A percentile compares a stretch with the other conserved stretches of the same genome.
Evolutionary conservation across 2,113 vertebrate genomes (phyloP).

Genomic region (Xyrauchen texanus): DNA sequence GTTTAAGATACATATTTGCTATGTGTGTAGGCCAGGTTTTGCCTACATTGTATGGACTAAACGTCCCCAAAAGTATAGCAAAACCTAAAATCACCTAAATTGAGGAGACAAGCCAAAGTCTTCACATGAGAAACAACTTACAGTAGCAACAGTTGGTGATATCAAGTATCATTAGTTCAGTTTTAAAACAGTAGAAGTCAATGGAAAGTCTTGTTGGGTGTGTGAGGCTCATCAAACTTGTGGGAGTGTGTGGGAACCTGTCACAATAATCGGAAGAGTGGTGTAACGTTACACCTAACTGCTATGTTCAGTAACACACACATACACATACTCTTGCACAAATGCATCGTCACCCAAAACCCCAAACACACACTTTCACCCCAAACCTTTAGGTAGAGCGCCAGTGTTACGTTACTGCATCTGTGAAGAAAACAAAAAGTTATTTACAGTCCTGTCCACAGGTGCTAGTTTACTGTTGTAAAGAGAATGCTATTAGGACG

Average conservation of each 20-base stretch:
- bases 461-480: background rate
- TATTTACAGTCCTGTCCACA: conserved; percentile 11
- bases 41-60: no score
- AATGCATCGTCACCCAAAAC: conserved; percentile 44
- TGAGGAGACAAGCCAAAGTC: no score
- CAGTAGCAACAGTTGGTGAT: background rate
- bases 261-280: conserved; percentile 57
- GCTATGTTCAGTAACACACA: conserved; percentile 41
- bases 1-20: conserved; percentile 2
- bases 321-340: conserved; percentile 5
- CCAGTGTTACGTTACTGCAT: conserved; percentile 20
- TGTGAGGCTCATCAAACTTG: conserved; percentile 48
- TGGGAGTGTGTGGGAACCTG: conserved; percentile 71
- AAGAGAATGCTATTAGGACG: background rate
- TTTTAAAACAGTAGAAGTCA: no score
- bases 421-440: conserved; percentile 39
- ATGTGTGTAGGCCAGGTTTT: no score
- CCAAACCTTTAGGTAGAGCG: conserved; percentile 29
- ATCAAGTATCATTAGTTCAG: no score
- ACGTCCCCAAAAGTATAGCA: no score
- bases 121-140: no score
- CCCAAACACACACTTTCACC: conserved; percentile 46
- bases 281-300: conserved; percentile 64
- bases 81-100: no score
- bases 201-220: conserved; percentile 40